Percentiles rank a stretch among this genome's conserved stretches.
These are phyloP conservation scores for Zoanthus sociatus DNA, from an alignment of 92 coral and sea anemone species.

Conservation along the genomic window DNA sequence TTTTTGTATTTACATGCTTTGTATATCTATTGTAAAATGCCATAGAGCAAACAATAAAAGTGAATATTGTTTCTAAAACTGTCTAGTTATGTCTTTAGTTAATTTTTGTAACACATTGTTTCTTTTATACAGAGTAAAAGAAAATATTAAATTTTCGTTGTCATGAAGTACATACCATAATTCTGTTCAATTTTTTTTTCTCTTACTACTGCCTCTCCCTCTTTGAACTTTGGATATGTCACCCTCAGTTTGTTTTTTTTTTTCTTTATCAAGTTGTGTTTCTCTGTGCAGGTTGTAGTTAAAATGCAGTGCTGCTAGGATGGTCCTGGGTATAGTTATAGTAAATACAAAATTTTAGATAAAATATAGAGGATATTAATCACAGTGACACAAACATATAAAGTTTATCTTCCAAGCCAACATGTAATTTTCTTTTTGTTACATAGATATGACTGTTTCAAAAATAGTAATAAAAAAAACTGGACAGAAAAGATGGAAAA, in stretches of 20 bases:
- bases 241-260: slow-evolving; percentile 48
- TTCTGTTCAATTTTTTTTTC: slow-evolving; percentile 58
- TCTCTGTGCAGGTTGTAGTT: slow-evolving; percentile 62
- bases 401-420: no score
- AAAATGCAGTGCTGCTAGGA: slow-evolving; percentile 63
- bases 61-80: no score
- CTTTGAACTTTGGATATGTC: slow-evolving; percentile 57
- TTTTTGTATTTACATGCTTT: no score
- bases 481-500: no score
- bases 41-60: no score
- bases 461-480: no score
- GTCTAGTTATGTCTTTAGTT: no score
- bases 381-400: slow-evolving; percentile 15
- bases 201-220: slow-evolving; percentile 60
- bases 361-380: background rate
- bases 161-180: slow-evolving; percentile 37
- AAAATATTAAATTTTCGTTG: background rate
- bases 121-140: no score
- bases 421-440: no score
- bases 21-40: no score
- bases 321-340: slow-evolving; percentile 39
- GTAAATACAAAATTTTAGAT: background rate
- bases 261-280: slow-evolving; percentile 41
- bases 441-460: no score
- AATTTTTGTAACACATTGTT: no score